Percentiles rank a stretch among this genome's conserved stretches.
phyloP scores from a whole-genome alignment of 2,888 invertebrate species.

The Drosophila vallismaia region DNA sequence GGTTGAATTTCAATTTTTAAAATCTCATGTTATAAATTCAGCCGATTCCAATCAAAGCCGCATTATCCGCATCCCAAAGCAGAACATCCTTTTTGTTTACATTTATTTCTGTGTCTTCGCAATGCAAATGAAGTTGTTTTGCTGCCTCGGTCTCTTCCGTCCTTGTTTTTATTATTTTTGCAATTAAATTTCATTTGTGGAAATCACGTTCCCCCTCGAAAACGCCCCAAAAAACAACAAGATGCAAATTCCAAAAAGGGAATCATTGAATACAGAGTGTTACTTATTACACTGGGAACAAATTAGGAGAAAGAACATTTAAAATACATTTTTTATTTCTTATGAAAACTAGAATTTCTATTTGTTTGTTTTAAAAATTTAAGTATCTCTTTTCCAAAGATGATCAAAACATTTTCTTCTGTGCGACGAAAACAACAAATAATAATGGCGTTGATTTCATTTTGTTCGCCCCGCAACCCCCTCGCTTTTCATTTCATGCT shows the following conservation, averaged over 20 bases:
- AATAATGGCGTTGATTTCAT: slow-evolving; percentile 75
- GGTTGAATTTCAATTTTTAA: neutral
- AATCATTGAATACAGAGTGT: neutral
- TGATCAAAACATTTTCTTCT: neutral
- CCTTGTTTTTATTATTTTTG: slow-evolving; percentile 59
- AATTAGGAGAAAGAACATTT: no score
- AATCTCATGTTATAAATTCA: no score
- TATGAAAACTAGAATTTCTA: neutral
- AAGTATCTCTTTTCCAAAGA: neutral
- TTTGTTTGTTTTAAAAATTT: neutral
- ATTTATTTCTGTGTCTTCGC: slow-evolving; percentile 16
- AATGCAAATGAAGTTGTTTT: slow-evolving; percentile 32
- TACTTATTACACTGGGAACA: neutral
- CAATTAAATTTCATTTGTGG: slow-evolving; percentile 70
- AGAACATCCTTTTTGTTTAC: neutral
- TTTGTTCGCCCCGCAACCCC: slow-evolving; percentile 35
- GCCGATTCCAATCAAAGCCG: neutral
- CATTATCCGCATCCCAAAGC: neutral
- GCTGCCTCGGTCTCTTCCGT: neutral
- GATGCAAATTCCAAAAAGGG: slow-evolving; percentile 9
- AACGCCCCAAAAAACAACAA: slow-evolving; percentile 16
- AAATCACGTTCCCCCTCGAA: slow-evolving; percentile 32
- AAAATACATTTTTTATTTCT: no score
- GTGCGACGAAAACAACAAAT: slow-evolving; percentile 41
- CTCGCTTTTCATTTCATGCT: slow-evolving; percentile 7